A percentile compares a stretch with the other conserved stretches of the same genome.
Conservation (phyloP, 2,113 vertebrate species). For the Sphyrna mokarran region DNA sequence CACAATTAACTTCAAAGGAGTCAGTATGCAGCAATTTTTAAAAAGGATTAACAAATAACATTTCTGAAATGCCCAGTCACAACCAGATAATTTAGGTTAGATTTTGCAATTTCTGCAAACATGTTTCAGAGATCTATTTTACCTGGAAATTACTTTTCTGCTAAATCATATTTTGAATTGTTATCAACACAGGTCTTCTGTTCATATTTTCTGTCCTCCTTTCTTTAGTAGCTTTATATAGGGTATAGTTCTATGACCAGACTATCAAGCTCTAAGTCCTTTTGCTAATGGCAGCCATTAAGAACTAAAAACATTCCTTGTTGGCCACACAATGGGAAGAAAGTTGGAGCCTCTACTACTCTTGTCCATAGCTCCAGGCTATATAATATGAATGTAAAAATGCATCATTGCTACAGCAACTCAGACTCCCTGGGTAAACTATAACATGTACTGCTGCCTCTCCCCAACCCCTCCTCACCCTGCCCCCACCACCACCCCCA, state of each 20-base stretch:
- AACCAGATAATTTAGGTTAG: neutral
- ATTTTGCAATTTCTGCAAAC: neutral
- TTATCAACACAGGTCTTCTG: neutral
- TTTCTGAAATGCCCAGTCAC: neutral
- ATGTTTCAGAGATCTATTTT: neutral
- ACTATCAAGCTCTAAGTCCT: neutral
- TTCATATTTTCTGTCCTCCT: neutral
- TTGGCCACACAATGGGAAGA: neutral
- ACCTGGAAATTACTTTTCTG: neutral
- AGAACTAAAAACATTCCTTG: neutral
- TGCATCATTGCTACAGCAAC: neutral
- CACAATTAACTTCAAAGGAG: conserved; percentile 11
- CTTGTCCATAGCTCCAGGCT: neutral
- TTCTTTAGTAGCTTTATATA: neutral
- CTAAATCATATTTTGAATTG: neutral
- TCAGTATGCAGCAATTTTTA: neutral
- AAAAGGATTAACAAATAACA: neutral
- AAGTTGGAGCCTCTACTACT: neutral
- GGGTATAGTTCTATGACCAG: neutral
- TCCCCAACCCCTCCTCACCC: too few species aligned
- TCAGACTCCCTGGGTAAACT: neutral
- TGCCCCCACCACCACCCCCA: too few species aligned
- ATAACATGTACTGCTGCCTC: too few species aligned
- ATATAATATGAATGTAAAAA: neutral
- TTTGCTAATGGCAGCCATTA: neutral